These are phyloP conservation scores for Aurelia aurita DNA, from an alignment of 30 jellyfish, hydroid and myxozoan genomes.

Conservation along the genomic window DNA sequence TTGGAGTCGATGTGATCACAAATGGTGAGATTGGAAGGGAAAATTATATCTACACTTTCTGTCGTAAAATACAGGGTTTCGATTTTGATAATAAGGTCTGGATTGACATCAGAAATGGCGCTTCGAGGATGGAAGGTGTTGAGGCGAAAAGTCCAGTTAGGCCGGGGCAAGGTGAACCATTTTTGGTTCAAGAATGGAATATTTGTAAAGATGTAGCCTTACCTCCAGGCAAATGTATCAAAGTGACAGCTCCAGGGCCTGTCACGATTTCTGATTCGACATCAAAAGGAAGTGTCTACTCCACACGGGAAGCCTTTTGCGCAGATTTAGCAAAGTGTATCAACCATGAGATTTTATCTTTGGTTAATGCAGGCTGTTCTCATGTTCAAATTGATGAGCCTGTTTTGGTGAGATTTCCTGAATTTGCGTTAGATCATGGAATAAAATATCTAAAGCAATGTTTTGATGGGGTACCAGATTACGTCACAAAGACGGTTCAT, in stretches of 20 bases:
- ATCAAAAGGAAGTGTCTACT: conserved; percentile 2
- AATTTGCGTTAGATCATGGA: conserved; percentile 42
- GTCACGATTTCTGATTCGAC: conserved; percentile 38
- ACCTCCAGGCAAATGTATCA: conserved; percentile 14
- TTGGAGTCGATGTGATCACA: conserved; percentile 47
- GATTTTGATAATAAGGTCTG: conserved; percentile 37
- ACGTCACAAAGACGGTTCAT: conserved; percentile 58
- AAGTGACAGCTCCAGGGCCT: conserved; percentile 55
- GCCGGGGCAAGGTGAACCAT: conserved; percentile 4
- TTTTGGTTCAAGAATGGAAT: conserved; percentile 2
- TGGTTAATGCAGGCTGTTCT: conserved; percentile 13
- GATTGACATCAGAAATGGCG: conserved; percentile 8
- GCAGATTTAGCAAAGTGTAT: conserved; percentile 39
- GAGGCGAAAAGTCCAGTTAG: neutral
- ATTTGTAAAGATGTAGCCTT: neutral
- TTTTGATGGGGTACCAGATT: conserved; percentile 65
- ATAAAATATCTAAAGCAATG: conserved; percentile 23
- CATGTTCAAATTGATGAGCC: conserved; percentile 63
- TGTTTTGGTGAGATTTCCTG: conserved; percentile 64
- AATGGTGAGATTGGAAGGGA: conserved; percentile 72
- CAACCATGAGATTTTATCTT: conserved; percentile 24
- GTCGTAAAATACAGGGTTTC: conserved; percentile 50
- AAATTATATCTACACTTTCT: conserved; percentile 40
- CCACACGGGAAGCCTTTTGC: conserved; percentile 2
- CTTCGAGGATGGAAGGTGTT: conserved; percentile 4